Percentiles rank a stretch among this genome's conserved stretches.
Conservation (phyloP, 2,888 invertebrate genomes). For the Thalpophila matura region DNA sequence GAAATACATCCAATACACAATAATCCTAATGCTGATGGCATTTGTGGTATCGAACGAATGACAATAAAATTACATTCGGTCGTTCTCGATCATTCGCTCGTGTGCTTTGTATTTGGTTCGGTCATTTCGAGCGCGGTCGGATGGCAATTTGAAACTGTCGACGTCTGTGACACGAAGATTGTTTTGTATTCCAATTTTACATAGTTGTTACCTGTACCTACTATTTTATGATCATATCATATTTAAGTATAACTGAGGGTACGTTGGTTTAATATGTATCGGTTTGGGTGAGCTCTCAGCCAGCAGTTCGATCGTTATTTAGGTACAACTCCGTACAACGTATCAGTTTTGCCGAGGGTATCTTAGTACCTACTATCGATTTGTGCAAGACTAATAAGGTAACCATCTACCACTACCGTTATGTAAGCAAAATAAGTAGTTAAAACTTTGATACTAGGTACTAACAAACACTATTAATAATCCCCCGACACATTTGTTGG, state of each 20-base stretch:
- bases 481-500: too few species aligned
- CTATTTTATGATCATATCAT: neutral
- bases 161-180: slow-evolving; percentile 18
- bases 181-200: slow-evolving; percentile 34
- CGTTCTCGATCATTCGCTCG: slow-evolving; percentile 7
- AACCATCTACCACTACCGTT: too few species aligned
- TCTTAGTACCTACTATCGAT: too few species aligned
- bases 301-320: slow-evolving; percentile 1
- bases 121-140: slow-evolving; percentile 29
- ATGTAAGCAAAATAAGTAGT: too few species aligned
- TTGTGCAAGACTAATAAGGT: too few species aligned
- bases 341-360: too few species aligned
- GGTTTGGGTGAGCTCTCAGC: neutral
- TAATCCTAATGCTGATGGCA: slow-evolving; percentile 14
- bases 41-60: slow-evolving; percentile 26
- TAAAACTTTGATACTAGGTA: too few species aligned
- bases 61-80: slow-evolving; percentile 34
- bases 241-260: neutral
- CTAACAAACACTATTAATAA: too few species aligned
- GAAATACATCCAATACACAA: slow-evolving; percentile 31
- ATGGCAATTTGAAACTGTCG: slow-evolving; percentile 45
- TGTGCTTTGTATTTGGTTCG: slow-evolving; percentile 6
- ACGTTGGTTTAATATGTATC: neutral
- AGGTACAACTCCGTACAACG: too few species aligned
- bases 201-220: neutral